phyloP scores from a whole-genome alignment of 2,113 vertebrate genomes.

The Tychaedon coryphoeus region DNA sequence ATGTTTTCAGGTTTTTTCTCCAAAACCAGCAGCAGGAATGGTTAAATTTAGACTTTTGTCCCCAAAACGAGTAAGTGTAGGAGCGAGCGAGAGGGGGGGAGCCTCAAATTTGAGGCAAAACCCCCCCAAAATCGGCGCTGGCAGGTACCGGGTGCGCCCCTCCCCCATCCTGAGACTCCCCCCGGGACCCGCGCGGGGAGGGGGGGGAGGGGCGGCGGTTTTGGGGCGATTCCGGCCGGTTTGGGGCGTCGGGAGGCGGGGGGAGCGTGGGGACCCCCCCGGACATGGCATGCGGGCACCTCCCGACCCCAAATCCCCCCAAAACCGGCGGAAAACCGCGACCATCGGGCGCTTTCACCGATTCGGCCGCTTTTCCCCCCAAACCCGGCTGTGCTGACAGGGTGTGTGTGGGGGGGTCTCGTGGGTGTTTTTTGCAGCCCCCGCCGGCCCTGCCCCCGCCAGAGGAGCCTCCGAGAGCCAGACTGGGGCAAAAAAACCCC shows the following conservation, averaged over 20 bases:
- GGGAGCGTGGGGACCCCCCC: background rate
- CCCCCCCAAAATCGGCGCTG: background rate
- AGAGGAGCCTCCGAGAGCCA: background rate
- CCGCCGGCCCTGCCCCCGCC: background rate
- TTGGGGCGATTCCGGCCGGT: background rate
- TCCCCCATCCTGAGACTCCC: background rate
- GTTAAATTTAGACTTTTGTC: background rate
- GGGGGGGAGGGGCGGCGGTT: background rate
- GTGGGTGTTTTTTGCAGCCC: background rate
- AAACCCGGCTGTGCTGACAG: rapidly evolving
- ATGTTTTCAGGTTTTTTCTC: background rate
- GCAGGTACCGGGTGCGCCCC: background rate
- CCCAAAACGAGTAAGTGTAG: background rate
- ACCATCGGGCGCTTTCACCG: background rate
- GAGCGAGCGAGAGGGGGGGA: background rate
- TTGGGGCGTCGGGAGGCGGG: background rate
- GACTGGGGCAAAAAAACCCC: background rate
- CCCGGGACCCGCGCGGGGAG: background rate
- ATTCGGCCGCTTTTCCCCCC: background rate
- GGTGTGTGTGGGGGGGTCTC: background rate
- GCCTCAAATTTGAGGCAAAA: background rate
- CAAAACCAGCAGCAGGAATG: background rate
- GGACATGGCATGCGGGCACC: background rate
- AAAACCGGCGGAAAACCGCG: background rate
- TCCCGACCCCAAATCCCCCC: background rate